phyloP scores from a whole-genome alignment of 2,888 invertebrate genomes.

The Synanthedon formicaeformis region DNA sequence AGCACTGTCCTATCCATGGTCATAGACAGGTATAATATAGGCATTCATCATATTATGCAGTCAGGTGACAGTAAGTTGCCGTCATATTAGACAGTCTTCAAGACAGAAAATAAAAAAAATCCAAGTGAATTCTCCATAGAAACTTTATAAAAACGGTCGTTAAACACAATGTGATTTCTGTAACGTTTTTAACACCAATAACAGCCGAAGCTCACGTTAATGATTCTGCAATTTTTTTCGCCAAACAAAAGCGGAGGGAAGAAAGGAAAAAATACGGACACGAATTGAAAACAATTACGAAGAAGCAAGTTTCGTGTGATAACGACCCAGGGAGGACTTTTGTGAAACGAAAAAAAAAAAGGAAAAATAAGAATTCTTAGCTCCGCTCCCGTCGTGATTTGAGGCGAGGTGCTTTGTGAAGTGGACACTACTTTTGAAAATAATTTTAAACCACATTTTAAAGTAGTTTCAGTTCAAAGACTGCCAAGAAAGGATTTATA shows the following conservation, averaged over 20 bases:
- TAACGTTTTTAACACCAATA: constrained; percentile 21
- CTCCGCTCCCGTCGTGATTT: constrained; percentile 13
- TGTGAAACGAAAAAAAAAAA: constrained; percentile 24
- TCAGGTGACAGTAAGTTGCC: too few relatives aligned
- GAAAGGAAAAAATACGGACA: constrained; percentile 25
- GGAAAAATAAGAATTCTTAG: constrained; percentile 21
- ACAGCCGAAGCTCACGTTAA: constrained; percentile 11
- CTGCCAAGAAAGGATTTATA: too few relatives aligned
- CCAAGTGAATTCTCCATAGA: neutral
- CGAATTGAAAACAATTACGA: constrained; percentile 55
- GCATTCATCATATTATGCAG: too few relatives aligned
- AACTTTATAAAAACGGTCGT: neutral
- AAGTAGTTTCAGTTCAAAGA: too few relatives aligned
- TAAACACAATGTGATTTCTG: constrained; percentile 15
- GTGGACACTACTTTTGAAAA: neutral
- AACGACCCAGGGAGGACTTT: constrained; percentile 35
- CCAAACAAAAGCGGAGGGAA: constrained; percentile 21
- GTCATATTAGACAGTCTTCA: too few relatives aligned
- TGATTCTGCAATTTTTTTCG: constrained; percentile 14
- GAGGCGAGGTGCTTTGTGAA: neutral
- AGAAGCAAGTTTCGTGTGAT: constrained; percentile 40
- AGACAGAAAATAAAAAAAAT: too few relatives aligned
- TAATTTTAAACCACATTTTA: too few relatives aligned
- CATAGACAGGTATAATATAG: too few relatives aligned
- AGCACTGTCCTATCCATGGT: too few relatives aligned